Percentiles rank a stretch among this genome's conserved stretches.
These are phyloP conservation scores for Triplophysa dalaica DNA, from an alignment of 2,113 vertebrate genomes.

Conservation along the genomic window DNA sequence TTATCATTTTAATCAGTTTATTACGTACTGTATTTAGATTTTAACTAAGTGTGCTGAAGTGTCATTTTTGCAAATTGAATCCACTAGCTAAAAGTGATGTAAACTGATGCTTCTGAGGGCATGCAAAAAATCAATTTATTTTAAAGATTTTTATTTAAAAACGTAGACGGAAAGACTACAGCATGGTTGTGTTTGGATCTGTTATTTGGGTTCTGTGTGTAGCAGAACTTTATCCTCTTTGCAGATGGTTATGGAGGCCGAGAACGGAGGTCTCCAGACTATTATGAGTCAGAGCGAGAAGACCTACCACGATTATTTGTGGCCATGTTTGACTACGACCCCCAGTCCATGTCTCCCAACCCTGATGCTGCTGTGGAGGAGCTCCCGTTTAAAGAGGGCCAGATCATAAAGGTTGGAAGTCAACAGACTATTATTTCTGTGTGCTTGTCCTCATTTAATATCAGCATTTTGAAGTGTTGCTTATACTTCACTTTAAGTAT, in stretches of 20 bases:
- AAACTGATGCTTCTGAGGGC: background rate
- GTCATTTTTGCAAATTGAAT: no score
- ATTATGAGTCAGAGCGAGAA: constrained; percentile 87
- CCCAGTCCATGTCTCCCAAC: constrained; percentile 95
- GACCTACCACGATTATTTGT: constrained; percentile 88
- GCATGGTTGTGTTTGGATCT: background rate
- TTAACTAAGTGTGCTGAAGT: background rate
- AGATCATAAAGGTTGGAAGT: constrained; percentile 90
- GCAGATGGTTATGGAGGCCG: constrained; percentile 82
- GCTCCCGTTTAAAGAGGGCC: constrained; percentile 95
- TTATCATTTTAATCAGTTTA: constrained; percentile 12
- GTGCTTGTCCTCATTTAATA: no score
- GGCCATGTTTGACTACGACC: constrained; percentile 96
- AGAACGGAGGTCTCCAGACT: constrained; percentile 82
- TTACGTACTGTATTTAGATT: background rate
- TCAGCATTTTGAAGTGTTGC: no score
- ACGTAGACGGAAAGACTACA: background rate
- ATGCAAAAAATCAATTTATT: no score
- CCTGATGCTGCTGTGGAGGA: constrained; percentile 94
- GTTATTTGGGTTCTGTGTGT: constrained; percentile 59
- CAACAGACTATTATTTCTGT: background rate
- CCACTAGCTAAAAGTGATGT: background rate
- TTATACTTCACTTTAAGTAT: no score
- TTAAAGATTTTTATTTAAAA: background rate
- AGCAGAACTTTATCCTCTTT: constrained; percentile 71